Conservation (phyloP, 2,797 vertebrate species). For the Pseudochirops cupreus region DNA sequence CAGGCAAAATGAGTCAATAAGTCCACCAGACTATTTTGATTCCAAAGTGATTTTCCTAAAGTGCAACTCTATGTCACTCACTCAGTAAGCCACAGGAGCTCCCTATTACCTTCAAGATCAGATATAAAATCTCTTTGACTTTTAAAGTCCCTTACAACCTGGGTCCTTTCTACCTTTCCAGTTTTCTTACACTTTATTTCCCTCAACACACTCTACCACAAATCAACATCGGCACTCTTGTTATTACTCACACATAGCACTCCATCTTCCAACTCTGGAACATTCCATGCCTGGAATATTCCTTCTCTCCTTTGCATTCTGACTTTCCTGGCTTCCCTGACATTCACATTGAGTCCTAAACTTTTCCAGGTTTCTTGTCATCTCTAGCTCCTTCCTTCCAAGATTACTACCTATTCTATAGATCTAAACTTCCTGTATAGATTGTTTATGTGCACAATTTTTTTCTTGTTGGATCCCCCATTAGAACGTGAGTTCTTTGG, state of each 20-base stretch:
- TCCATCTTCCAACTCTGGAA: not conserved
- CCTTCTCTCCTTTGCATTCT: not conserved
- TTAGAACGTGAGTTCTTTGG: not conserved
- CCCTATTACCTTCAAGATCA: not conserved
- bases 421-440: not conserved
- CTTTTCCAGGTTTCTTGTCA: not conserved
- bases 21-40: not conserved
- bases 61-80: not conserved
- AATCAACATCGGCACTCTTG: not conserved
- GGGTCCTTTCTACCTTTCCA: not conserved
- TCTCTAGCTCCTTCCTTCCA: not conserved
- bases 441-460: not conserved
- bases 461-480: not conserved
- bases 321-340: not conserved
- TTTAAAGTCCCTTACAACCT: not conserved
- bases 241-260: not conserved
- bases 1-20: not conserved
- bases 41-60: not conserved
- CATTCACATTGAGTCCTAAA: not conserved
- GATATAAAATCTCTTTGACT: not conserved
- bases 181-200: not conserved
- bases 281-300: not conserved
- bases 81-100: not conserved
- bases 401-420: not conserved
- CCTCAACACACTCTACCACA: not conserved